Evolutionary conservation across 2,888 invertebrate species (phyloP).

Genomic region (Malacosoma neustria): DNA sequence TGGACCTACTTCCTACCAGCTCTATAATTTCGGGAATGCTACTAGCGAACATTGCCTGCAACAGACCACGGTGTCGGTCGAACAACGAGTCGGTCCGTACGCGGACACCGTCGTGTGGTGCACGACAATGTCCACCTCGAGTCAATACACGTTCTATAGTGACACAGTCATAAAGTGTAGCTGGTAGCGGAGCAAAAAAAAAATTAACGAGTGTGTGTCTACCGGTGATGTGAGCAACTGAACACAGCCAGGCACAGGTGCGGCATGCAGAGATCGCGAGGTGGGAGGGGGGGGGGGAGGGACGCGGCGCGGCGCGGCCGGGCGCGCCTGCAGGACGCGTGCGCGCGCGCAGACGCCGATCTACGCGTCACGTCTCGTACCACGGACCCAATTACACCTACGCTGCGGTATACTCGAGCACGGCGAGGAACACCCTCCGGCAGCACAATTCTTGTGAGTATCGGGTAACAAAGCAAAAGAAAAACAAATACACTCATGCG

Average conservation of each 20-base stretch:
- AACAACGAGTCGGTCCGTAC: constrained; percentile 43
- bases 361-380: constrained; percentile 39
- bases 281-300: constrained; percentile 58
- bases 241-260: constrained; percentile 75
- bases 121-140: constrained; percentile 71
- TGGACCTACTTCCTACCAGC: constrained; percentile 99
- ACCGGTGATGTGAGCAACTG: constrained; percentile 73
- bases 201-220: constrained; percentile 67
- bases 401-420: constrained; percentile 43
- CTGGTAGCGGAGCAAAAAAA: constrained; percentile 70
- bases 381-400: constrained; percentile 34
- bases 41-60: constrained; percentile 99
- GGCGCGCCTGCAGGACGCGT: constrained; percentile 6
- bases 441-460: constrained; percentile 53
- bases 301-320: constrained; percentile 49
- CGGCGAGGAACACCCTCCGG: constrained; percentile 49
- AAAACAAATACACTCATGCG: constrained; percentile 70
- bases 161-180: constrained; percentile 59
- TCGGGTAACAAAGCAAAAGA: constrained; percentile 74
- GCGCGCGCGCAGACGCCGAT: constrained; percentile 17
- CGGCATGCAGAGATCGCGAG: constrained; percentile 65
- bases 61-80: constrained; percentile 78
- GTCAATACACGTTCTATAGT: constrained; percentile 58
- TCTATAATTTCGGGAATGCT: constrained; percentile 99
- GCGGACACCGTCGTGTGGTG: constrained; percentile 69